Percentiles rank a stretch among this genome's conserved stretches.
Evolutionary conservation across 2,888 invertebrate species (phyloP).

Genomic region (Amiota communis): DNA sequence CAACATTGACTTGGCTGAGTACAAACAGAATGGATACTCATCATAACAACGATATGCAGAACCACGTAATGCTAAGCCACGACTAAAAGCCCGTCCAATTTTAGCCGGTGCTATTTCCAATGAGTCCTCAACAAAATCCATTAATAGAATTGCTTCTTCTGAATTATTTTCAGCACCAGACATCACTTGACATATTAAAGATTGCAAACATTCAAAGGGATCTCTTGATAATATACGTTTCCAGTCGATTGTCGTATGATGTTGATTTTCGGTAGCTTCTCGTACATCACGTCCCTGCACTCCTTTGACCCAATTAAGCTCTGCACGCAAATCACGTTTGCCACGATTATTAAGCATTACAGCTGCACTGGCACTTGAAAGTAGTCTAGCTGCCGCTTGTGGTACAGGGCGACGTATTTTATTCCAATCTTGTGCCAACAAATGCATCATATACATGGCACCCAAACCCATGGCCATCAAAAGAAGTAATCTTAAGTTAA

Average conservation of each 20-base stretch:
- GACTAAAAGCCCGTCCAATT: slow-evolving; percentile 69
- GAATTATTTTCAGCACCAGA: slow-evolving; percentile 68
- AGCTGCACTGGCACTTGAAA: slow-evolving; percentile 58
- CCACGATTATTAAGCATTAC: slow-evolving; percentile 55
- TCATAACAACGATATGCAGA: slow-evolving; percentile 63
- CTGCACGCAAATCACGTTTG: slow-evolving; percentile 53
- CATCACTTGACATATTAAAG: slow-evolving; percentile 70
- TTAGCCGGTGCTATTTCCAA: slow-evolving; percentile 63
- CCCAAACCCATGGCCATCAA: slow-evolving; percentile 73
- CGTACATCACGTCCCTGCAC: background rate
- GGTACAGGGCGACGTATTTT: slow-evolving; percentile 71
- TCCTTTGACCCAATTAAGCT: slow-evolving; percentile 35
- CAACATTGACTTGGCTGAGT: slow-evolving; percentile 71
- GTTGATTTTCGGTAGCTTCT: slow-evolving; percentile 30
- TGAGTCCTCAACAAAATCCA: slow-evolving; percentile 64
- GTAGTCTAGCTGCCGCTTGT: slow-evolving; percentile 51
- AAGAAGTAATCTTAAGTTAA: slow-evolving; percentile 60
- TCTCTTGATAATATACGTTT: slow-evolving; percentile 67
- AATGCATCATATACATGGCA: slow-evolving; percentile 74
- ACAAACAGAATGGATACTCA: slow-evolving; percentile 71
- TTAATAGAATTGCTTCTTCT: slow-evolving; percentile 64
- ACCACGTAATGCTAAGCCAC: slow-evolving; percentile 63
- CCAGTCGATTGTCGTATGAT: slow-evolving; percentile 63
- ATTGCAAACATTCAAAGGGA: slow-evolving; percentile 71
- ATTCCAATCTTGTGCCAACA: slow-evolving; percentile 74